Percentiles rank a stretch among this genome's conserved stretches.
Conservation (phyloP, 2,113 vertebrate genomes). For the Gambusia holbrooki region DNA sequence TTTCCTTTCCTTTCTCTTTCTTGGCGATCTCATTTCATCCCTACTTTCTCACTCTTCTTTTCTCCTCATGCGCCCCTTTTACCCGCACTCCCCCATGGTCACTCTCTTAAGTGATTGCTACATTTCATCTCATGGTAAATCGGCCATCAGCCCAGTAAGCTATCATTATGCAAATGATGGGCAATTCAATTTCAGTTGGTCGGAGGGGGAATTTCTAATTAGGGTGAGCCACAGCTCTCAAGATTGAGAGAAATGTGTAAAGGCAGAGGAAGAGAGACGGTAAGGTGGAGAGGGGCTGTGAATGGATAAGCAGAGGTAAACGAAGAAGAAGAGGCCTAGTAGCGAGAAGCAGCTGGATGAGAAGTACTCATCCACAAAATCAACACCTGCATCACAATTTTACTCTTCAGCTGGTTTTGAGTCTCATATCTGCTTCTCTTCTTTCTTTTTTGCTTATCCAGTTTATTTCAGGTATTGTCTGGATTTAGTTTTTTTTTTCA, state of each 20-base stretch:
- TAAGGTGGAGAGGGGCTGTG: slow-evolving; percentile 38
- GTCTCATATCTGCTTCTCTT: slow-evolving; percentile 14
- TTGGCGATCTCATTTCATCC: slow-evolving; percentile 53
- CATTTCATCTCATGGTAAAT: slow-evolving; percentile 80
- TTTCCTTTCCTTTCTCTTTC: slow-evolving; percentile 43
- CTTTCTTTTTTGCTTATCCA: slow-evolving; percentile 10
- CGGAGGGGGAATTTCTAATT: slow-evolving; percentile 79
- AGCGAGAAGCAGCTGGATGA: slow-evolving; percentile 4
- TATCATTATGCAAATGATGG: slow-evolving; percentile 81
- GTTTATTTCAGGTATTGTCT: slow-evolving; percentile 23
- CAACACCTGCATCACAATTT: slow-evolving; percentile 57
- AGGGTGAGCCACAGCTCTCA: slow-evolving; percentile 70
- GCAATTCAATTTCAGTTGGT: slow-evolving; percentile 80
- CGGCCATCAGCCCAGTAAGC: slow-evolving; percentile 71
- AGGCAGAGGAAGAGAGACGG: slow-evolving; percentile 35
- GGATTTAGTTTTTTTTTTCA: background rate
- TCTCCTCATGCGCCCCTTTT: slow-evolving; percentile 22
- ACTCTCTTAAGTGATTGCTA: slow-evolving; percentile 81
- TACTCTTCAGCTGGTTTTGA: slow-evolving; percentile 13
- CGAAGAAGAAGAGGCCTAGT: slow-evolving; percentile 1
- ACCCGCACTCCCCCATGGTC: slow-evolving; percentile 68
- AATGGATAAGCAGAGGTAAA: slow-evolving; percentile 33
- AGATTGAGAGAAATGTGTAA: slow-evolving; percentile 69
- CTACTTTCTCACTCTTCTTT: slow-evolving; percentile 24
- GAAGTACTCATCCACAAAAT: slow-evolving; percentile 40